Evolutionary conservation across 2,888 invertebrate genomes (phyloP).

Genomic region (Mantis religiosa): DNA sequence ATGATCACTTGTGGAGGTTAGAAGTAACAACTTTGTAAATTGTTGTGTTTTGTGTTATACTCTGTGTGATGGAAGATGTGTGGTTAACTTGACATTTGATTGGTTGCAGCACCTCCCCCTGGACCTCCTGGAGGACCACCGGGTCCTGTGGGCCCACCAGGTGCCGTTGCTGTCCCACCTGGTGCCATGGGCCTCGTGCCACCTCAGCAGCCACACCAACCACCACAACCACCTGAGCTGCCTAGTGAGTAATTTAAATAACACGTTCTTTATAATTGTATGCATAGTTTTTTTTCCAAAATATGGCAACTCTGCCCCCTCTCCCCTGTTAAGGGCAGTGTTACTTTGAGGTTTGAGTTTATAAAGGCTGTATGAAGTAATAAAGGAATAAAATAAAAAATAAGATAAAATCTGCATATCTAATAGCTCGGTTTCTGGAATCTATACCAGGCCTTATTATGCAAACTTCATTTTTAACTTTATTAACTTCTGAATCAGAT

Average conservation of each 20-base stretch:
- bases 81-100: neutral
- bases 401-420: too few relatives aligned
- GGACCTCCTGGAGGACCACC: constrained; percentile 38
- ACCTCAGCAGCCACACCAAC: constrained; percentile 50
- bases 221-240: constrained; percentile 74
- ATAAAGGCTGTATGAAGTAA: too few relatives aligned
- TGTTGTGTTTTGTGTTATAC: neutral
- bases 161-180: constrained; percentile 38
- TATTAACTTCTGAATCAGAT: too few relatives aligned
- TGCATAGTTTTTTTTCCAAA: too few relatives aligned
- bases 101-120: constrained; percentile 28
- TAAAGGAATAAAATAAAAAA: too few relatives aligned
- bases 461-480: too few relatives aligned
- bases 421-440: too few relatives aligned
- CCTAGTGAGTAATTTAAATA: constrained; percentile 52
- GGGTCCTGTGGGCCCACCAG: constrained; percentile 38
- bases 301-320: too few relatives aligned
- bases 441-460: too few relatives aligned
- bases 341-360: too few relatives aligned
- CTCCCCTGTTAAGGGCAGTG: too few relatives aligned
- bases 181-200: constrained; percentile 58
- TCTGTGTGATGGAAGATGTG: neutral
- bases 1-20: neutral
- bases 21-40: neutral
- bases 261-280: too few relatives aligned